Conservation (phyloP, 2,113 vertebrate species). For the Dromiciops gliroides region DNA sequence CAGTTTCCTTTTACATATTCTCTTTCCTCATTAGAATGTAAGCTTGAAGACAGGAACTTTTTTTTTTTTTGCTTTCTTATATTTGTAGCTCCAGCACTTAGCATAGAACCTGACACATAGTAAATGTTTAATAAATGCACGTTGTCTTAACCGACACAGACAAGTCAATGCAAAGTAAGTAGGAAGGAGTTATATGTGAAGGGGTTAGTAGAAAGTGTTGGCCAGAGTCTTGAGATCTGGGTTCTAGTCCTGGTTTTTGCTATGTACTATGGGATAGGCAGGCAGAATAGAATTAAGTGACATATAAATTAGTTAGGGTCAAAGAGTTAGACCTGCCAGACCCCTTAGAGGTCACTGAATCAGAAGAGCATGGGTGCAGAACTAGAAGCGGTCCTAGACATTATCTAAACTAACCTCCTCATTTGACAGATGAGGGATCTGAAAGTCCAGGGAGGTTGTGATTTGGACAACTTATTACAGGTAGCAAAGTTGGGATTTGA, state of each 20-base stretch:
- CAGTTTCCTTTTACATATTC: background rate
- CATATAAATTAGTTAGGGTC: background rate
- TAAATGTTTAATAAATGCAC: background rate
- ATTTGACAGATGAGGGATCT: background rate
- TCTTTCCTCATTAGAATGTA: background rate
- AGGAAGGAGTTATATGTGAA: background rate
- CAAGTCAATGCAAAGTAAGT: background rate
- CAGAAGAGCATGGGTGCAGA: background rate
- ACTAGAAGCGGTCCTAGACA: background rate
- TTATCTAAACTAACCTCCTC: background rate
- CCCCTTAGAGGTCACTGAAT: background rate
- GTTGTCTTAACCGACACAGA: background rate
- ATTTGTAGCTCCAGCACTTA: background rate
- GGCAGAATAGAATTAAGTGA: background rate
- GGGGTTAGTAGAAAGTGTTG: background rate
- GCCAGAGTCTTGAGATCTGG: background rate
- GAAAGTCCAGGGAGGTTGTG: background rate
- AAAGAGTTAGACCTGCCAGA: background rate
- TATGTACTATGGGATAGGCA: background rate
- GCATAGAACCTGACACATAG: background rate
- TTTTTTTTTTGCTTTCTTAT: background rate
- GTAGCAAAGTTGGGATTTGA: background rate
- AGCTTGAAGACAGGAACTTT: background rate
- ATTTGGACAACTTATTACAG: no score
- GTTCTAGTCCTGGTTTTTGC: background rate